Evolutionary conservation across 2,888 invertebrate genomes (phyloP).

Genomic region (Ernsta delagoae): DNA sequence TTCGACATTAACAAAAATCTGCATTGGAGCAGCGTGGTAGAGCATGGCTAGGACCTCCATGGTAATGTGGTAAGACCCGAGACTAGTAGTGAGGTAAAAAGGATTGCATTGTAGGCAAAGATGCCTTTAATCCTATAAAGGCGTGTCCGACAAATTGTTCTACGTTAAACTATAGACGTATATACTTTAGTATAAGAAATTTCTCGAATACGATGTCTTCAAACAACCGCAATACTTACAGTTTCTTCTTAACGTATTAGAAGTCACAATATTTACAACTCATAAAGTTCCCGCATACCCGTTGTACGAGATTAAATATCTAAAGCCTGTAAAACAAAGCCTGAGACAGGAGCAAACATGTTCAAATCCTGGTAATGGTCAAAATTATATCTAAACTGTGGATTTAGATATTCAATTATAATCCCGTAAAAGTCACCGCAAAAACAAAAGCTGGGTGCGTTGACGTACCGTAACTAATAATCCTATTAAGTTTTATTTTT

Average conservation of each 20-base stretch:
- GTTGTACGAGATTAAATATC: slow-evolving; percentile 18
- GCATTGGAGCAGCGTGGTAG: too few relatives aligned
- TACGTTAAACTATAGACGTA: background rate
- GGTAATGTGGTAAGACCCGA: too few relatives aligned
- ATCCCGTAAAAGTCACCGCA: slow-evolving; percentile 32
- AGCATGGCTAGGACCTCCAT: too few relatives aligned
- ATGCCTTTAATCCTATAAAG: slow-evolving; percentile 6
- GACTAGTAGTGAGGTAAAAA: too few relatives aligned
- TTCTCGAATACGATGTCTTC: background rate
- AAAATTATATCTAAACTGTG: slow-evolving; percentile 14
- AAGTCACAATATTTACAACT: slow-evolving; percentile 36
- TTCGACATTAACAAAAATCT: too few relatives aligned
- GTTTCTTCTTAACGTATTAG: background rate
- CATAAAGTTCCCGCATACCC: slow-evolving; percentile 39
- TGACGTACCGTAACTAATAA: slow-evolving; percentile 19
- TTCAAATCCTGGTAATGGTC: slow-evolving; percentile 17
- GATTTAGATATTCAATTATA: slow-evolving; percentile 24
- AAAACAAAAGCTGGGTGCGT: slow-evolving; percentile 8
- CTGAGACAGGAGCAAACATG: slow-evolving; percentile 29
- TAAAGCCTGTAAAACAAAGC: slow-evolving; percentile 18
- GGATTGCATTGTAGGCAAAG: background rate
- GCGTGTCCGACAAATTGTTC: background rate
- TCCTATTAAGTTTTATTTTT: slow-evolving; percentile 21
- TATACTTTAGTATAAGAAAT: background rate
- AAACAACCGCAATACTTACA: background rate